These are phyloP conservation scores for Hephaestus fuliginosus DNA, from an alignment of 2,797 vertebrate genomes.

Conservation along the genomic window DNA sequence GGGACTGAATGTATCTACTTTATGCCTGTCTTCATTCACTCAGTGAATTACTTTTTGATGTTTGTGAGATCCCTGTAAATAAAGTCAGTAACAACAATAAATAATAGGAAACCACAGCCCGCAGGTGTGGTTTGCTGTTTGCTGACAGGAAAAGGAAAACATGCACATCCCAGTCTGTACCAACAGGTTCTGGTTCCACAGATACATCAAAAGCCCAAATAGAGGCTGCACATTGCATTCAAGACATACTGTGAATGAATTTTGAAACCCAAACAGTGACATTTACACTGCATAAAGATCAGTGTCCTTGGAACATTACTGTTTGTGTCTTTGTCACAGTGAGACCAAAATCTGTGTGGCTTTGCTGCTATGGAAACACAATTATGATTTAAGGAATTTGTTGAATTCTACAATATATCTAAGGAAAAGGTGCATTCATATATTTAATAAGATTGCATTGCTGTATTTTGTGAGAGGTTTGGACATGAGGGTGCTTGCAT, in stretches of 20 bases:
- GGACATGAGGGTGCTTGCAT: background rate
- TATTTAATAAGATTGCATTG: too few species aligned
- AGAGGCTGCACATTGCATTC: background rate
- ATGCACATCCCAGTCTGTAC: background rate
- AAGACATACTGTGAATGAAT: background rate
- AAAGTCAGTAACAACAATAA: background rate
- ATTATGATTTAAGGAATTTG: background rate
- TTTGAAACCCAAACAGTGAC: background rate
- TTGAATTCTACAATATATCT: background rate
- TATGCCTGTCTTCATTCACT: too few species aligned
- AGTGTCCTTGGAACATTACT: background rate
- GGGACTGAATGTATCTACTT: too few species aligned
- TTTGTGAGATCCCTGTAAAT: background rate
- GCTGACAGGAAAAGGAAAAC: background rate
- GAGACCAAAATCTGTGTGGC: background rate
- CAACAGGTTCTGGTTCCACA: background rate
- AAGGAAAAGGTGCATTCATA: too few species aligned
- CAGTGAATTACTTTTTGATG: background rate
- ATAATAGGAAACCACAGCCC: background rate
- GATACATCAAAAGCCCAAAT: background rate
- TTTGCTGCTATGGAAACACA: background rate
- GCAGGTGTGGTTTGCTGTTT: constrained; percentile 5
- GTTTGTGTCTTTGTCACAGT: background rate
- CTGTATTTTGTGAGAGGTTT: background rate
- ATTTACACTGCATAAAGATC: background rate